phyloP scores from a whole-genome alignment of 2,797 vertebrate species.

The Perodicticus potto region DNA sequence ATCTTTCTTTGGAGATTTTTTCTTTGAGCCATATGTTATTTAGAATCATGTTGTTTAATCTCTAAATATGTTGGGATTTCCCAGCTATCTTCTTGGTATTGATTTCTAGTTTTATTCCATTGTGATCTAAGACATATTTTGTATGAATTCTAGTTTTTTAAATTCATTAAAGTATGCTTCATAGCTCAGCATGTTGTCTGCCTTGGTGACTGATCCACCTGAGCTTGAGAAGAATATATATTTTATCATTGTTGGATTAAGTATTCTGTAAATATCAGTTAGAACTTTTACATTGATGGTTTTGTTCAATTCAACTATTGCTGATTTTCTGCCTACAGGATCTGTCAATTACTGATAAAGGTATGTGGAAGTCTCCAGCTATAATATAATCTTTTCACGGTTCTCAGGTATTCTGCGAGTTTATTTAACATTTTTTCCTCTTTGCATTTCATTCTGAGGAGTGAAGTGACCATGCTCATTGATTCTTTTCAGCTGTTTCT shows the following conservation, averaged over 20 bases:
- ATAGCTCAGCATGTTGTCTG: background rate
- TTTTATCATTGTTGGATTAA: background rate
- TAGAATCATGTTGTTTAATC: background rate
- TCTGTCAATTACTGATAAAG: background rate
- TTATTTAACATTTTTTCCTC: background rate
- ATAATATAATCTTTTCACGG: background rate
- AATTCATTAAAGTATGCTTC: background rate
- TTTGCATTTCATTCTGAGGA: background rate
- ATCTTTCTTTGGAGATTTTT: background rate
- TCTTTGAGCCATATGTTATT: background rate
- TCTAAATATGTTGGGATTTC: background rate
- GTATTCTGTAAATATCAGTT: background rate
- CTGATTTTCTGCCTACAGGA: background rate
- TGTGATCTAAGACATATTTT: background rate
- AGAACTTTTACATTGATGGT: background rate
- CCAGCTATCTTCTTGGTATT: background rate
- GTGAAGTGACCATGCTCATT: background rate
- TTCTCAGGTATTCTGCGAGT: background rate
- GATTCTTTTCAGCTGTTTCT: background rate
- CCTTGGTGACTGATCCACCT: background rate
- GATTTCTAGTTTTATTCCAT: background rate
- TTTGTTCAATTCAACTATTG: background rate
- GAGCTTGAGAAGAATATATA: background rate
- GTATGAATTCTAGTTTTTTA: background rate
- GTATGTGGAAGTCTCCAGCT: background rate